Percentiles rank a stretch among this genome's conserved stretches.
These are phyloP conservation scores for Timema cristinae DNA, from an alignment of 2,888 invertebrate genomes.

Conservation along the genomic window DNA sequence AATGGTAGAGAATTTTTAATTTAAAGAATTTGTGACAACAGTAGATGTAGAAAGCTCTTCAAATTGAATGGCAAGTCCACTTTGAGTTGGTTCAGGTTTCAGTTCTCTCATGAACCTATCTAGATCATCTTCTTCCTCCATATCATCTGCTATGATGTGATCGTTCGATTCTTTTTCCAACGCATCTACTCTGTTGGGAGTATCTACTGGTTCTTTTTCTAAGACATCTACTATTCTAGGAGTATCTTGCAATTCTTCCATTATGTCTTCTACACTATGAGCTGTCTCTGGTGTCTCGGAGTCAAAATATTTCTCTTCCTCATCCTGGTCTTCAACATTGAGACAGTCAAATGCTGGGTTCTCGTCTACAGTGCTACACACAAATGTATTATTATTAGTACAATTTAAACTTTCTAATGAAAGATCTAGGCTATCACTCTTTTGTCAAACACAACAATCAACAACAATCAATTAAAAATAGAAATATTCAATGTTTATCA, in stretches of 20 bases:
- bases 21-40: not conserved
- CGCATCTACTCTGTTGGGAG: not conserved
- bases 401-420: no score
- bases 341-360: constrained; percentile 76
- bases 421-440: not conserved
- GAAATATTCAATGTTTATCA: not conserved
- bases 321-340: constrained; percentile 70
- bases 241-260: not conserved
- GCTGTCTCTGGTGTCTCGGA: constrained; percentile 65
- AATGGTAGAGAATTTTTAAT: no score
- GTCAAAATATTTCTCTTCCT: constrained; percentile 89
- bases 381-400: not conserved
- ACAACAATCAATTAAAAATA: constrained; percentile 2
- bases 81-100: constrained; percentile 25
- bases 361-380: constrained; percentile 64
- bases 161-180: constrained; percentile 20
- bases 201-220: constrained; percentile 31
- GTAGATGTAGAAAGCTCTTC: not conserved
- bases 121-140: constrained; percentile 55
- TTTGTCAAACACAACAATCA: not conserved
- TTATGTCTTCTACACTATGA: not conserved
- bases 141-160: constrained; percentile 28
- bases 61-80: constrained; percentile 12
- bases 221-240: constrained; percentile 31
- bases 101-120: constrained; percentile 64